Conservation (phyloP, 1,140 invertebrate species). For the Drosophila fuyamai region DNA sequence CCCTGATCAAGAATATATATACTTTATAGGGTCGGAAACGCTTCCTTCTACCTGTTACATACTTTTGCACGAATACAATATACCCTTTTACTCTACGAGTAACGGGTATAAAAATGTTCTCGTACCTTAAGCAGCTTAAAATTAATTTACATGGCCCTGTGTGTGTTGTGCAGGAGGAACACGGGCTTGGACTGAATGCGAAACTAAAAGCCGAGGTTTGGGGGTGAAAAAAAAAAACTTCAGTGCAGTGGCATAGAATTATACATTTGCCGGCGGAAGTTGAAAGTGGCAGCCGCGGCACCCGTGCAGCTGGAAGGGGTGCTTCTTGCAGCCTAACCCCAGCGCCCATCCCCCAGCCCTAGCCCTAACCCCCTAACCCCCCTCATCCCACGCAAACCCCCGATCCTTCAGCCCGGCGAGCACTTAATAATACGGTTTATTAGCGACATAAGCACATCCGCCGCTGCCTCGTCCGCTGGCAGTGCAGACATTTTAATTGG, state of each 20-base stretch:
- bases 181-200: conserved; percentile 10
- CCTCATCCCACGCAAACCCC: background rate
- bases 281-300: conserved; percentile 67
- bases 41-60: too few relatives aligned
- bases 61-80: too few relatives aligned
- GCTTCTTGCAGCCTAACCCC: conserved; percentile 45
- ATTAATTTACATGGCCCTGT: conserved; percentile 67
- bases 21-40: too few relatives aligned
- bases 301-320: conserved; percentile 32
- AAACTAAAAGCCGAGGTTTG: background rate
- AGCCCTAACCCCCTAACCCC: background rate
- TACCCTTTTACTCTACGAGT: too few relatives aligned
- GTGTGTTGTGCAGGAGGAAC: conserved; percentile 5
- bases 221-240: conserved; percentile 34
- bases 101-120: conserved; percentile 77
- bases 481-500: conserved; percentile 81
- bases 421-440: conserved; percentile 83
- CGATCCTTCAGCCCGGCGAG: conserved; percentile 28
- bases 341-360: background rate
- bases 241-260: conserved; percentile 73
- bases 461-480: conserved; percentile 53
- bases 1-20: too few relatives aligned
- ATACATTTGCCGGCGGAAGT: conserved; percentile 80
- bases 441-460: conserved; percentile 83
- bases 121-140: conserved; percentile 75